These are phyloP conservation scores for Morinoia aosen DNA, from an alignment of 2,888 invertebrate species.

Conservation along the genomic window DNA sequence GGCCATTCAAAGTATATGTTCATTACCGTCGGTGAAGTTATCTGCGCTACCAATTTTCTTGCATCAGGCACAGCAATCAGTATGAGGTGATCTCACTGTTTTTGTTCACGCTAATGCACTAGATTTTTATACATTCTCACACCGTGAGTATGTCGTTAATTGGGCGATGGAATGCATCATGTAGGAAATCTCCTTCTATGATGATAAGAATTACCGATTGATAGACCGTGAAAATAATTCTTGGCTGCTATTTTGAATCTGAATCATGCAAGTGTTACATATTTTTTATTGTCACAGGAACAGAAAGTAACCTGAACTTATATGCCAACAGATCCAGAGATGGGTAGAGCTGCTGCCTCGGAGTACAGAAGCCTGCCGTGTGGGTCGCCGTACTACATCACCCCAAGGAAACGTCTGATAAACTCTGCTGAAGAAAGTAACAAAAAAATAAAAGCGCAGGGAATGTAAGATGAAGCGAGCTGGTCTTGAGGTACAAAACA, in stretches of 20 bases:
- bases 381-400: neutral
- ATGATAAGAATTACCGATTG: slow-evolving; percentile 10
- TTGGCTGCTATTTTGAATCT: neutral
- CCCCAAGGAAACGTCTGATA: neutral
- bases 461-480: no score
- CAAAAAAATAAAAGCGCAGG: no score
- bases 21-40: no score
- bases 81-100: no score
- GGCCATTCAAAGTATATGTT: no score
- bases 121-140: no score
- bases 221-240: neutral
- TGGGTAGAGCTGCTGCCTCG: neutral
- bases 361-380: neutral
- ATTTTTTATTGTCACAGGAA: neutral
- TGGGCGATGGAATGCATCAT: neutral
- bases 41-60: no score
- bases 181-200: neutral
- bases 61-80: no score
- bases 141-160: no score
- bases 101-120: no score
- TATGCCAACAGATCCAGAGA: neutral
- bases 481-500: no score
- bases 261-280: neutral
- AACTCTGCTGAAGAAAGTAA: neutral
- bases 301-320: neutral